Evolutionary conservation across 1,140 invertebrate species (phyloP), one percentile per base, ranked within the genome.

Genomic region (Radopholus similis): DNA sequence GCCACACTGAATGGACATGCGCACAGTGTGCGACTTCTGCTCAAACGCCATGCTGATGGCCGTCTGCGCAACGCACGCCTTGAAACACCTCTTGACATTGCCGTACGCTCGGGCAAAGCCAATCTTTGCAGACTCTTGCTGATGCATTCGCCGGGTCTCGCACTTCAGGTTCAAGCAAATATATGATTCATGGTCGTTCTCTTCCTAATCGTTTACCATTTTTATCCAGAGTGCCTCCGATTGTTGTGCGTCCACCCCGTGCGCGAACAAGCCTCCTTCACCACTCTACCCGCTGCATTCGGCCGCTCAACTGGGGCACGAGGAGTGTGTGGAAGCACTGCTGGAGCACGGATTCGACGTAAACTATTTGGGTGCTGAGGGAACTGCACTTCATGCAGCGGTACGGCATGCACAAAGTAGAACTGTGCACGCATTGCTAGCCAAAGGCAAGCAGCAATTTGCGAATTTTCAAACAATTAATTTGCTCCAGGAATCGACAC

Each of bases 1-100:
- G 93, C 93, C 0, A 90, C 93, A 57, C 93, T 97, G 83, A 94
- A 93, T 84, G 94, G 93, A 8, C 91, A 95, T 83, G 90, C 89
- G 55, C 88, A 88, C 64, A 91, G 93, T n/a, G 90, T 96, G 53
- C 87, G 87, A 35, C 87, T 92, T 77, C 87, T 97, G 69, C 85
- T 97, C 60, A 76, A 92, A 71, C 88, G 90, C 74, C 88, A 90
- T 70, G 92, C 91, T 71, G 91, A 97, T 87, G 91, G 93, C 28
- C 89, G 88, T 70, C 89, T 96, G 74, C 87, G 90, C 44, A 97
- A 95, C 84, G 88, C 88, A 63, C 88, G 89, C 51, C 90, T 91
- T 37, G 93, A 96, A 84, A 94, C 91, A 11, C 90, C 93, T 0
- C 85, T 97, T 72, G 94, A 97, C 83, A 86, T 97, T 35, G 93